Conservation (phyloP, 2,888 invertebrate species). For the Hoplodrina blanda region DNA sequence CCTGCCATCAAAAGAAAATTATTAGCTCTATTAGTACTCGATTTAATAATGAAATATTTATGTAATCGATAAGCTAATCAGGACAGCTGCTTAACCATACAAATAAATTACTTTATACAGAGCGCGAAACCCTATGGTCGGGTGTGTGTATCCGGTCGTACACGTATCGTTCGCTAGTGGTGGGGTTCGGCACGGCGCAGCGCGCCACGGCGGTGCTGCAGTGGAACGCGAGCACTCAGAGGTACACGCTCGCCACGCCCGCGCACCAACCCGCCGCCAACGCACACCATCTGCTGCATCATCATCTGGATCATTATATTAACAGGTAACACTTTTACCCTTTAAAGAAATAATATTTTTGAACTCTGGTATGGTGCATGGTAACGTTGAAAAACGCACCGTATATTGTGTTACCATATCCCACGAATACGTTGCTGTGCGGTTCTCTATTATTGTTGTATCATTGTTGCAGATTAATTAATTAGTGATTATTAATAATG, state of each 20-base stretch:
- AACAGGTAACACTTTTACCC: constrained; percentile 90
- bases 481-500: no score
- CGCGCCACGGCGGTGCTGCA: constrained; percentile 96
- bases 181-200: constrained; percentile 97
- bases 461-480: no score
- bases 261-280: constrained; percentile 95
- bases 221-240: constrained; percentile 94
- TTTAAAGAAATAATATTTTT: no score
- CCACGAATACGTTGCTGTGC: no score
- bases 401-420: no score
- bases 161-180: constrained; percentile 96
- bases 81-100: neutral
- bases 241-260: constrained; percentile 95
- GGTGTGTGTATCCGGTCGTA: constrained; percentile 96
- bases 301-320: constrained; percentile 96
- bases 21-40: no score
- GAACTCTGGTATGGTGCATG: no score
- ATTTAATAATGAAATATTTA: no score
- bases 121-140: constrained; percentile 89
- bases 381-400: no score
- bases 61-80: no score
- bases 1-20: no score
- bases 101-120: constrained; percentile 73
- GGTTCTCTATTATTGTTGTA: no score
- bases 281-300: constrained; percentile 96